Evolutionary conservation across 1,140 invertebrate species (phyloP).

Genomic region (Nasonia vitripennis): DNA sequence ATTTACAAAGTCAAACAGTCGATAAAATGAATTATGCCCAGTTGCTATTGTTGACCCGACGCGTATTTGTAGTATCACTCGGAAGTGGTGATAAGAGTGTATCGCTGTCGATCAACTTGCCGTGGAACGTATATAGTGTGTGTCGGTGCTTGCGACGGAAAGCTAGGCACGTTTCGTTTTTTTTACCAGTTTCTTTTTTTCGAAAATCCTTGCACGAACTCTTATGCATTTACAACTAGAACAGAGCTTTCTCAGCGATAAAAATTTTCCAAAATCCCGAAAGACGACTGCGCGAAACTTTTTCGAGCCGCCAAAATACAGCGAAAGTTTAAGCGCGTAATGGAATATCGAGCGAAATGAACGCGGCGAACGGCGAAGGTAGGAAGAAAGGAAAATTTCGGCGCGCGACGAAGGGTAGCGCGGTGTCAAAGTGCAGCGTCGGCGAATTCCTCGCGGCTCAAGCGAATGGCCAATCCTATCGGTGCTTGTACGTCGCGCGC

Average conservation of each 20-base stretch:
- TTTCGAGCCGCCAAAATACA: too few relatives aligned
- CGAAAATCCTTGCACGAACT: too few relatives aligned
- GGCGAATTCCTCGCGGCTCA: slow-evolving; percentile 69
- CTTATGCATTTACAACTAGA: too few relatives aligned
- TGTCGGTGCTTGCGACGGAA: too few relatives aligned
- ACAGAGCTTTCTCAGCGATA: too few relatives aligned
- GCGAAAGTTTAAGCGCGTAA: too few relatives aligned
- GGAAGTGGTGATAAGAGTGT: neutral
- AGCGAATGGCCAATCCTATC: slow-evolving; percentile 70
- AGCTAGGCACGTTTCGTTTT: too few relatives aligned
- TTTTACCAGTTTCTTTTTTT: too few relatives aligned
- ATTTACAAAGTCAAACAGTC: slow-evolving; percentile 2
- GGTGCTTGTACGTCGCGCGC: slow-evolving; percentile 54
- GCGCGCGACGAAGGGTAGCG: slow-evolving; percentile 48
- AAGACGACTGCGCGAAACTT: too few relatives aligned
- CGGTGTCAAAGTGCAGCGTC: slow-evolving; percentile 66
- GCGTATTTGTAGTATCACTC: neutral
- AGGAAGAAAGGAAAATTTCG: neutral
- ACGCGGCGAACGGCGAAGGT: neutral
- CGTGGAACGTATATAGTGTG: too few relatives aligned
- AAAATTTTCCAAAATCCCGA: too few relatives aligned
- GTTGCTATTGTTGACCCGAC: neutral
- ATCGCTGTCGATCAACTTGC: neutral
- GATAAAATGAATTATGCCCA: neutral
- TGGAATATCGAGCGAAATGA: neutral